phyloP scores from a whole-genome alignment of 2,888 invertebrate species.

The Acronicta psi region DNA sequence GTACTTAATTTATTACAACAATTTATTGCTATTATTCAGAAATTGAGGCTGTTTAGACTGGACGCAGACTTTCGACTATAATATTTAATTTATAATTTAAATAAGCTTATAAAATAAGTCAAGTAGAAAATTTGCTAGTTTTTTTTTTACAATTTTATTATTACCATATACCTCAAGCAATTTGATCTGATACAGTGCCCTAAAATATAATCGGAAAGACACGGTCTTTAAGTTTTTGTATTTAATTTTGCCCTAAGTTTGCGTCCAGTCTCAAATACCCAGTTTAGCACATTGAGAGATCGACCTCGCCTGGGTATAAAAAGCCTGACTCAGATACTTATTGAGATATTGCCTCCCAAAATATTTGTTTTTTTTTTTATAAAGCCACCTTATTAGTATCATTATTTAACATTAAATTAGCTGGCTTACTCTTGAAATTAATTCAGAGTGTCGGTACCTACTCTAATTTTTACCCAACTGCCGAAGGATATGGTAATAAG shows the following conservation, averaged over 20 bases:
- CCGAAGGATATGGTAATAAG: too few species aligned
- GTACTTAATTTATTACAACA: constrained; percentile 11
- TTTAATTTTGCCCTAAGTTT: neutral
- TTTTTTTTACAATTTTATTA: too few species aligned
- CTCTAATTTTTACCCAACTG: too few species aligned
- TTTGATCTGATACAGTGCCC: too few species aligned
- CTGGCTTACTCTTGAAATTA: constrained; percentile 6
- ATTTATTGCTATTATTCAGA: constrained; percentile 38
- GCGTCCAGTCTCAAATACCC: constrained; percentile 6
- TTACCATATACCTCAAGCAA: too few species aligned
- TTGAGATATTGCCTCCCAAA: constrained; percentile 62
- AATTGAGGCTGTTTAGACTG: neutral
- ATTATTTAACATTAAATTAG: constrained; percentile 37
- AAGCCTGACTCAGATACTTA: constrained; percentile 2
- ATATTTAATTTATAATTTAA: too few species aligned
- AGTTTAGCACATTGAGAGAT: constrained; percentile 34
- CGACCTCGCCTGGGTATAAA: constrained; percentile 17
- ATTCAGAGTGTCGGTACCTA: too few species aligned
- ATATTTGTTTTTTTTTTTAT: constrained; percentile 42
- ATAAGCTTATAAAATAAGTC: too few species aligned
- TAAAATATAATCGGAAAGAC: too few species aligned
- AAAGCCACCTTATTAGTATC: constrained; percentile 58
- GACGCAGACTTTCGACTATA: neutral
- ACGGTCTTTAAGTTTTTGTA: too few species aligned
- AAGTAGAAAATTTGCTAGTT: too few species aligned